These are phyloP conservation scores for Campoletis sonorensis DNA, from an alignment of 1,140 invertebrate genomes.

Conservation along the genomic window DNA sequence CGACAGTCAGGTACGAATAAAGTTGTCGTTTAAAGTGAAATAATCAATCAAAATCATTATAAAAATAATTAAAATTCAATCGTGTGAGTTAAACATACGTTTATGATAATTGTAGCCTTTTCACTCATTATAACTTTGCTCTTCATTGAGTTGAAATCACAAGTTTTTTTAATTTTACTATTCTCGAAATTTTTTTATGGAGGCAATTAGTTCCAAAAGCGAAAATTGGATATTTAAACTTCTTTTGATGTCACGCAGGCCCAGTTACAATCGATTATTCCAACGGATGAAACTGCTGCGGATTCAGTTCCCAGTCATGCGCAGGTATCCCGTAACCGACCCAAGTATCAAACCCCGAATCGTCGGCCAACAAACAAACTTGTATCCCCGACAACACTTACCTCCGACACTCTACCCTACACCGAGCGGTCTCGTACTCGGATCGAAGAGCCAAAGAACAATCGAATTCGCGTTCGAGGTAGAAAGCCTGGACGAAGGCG, in stretches of 20 bases:
- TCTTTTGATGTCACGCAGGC: conserved; percentile 44
- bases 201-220: background rate
- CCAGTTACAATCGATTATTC: conserved; percentile 48
- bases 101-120: too few species aligned
- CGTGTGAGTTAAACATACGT: too few species aligned
- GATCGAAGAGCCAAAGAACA: conserved; percentile 57
- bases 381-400: conserved; percentile 54
- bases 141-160: too few species aligned
- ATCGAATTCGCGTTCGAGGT: conserved; percentile 53
- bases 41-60: too few species aligned
- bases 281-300: conserved; percentile 59
- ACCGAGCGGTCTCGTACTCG: conserved; percentile 52
- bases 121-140: too few species aligned
- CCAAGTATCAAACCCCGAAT: conserved; percentile 63
- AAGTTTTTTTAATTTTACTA: too few species aligned
- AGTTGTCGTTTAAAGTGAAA: too few species aligned
- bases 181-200: too few species aligned
- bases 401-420: conserved; percentile 58
- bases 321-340: conserved; percentile 66
- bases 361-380: conserved; percentile 60
- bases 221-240: background rate
- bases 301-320: conserved; percentile 60
- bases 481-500: conserved; percentile 65
- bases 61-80: too few species aligned
- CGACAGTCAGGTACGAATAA: conserved; percentile 57